Evolutionary conservation across 2,113 vertebrate species (phyloP).

Genomic region (Pachyramphus minor): DNA sequence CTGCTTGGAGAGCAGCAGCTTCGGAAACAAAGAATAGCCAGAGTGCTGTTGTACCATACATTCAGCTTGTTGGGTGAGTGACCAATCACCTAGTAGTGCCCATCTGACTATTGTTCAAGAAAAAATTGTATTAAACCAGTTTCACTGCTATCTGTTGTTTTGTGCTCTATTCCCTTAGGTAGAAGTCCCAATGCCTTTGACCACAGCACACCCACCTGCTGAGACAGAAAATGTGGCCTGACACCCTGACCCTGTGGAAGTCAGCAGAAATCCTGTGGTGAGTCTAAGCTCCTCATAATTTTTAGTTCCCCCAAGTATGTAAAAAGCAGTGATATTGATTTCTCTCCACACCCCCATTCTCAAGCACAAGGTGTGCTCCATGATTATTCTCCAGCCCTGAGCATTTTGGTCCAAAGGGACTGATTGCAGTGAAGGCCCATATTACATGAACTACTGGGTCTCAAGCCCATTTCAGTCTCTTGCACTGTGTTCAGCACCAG

Average conservation of each 20-base stretch:
- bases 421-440: background rate
- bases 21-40: background rate
- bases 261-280: background rate
- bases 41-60: background rate
- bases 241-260: background rate
- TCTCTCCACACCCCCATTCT: background rate
- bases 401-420: background rate
- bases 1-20: background rate
- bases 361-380: background rate
- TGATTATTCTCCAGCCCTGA: background rate
- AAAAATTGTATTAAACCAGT: background rate
- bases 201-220: background rate
- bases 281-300: background rate
- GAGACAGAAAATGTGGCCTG: background rate
- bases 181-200: background rate
- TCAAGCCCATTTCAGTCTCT: background rate
- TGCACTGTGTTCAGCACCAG: background rate
- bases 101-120: background rate
- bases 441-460: background rate
- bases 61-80: background rate
- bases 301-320: background rate
- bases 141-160: background rate
- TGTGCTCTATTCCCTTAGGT: background rate
- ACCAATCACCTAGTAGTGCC: background rate
- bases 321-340: background rate